Evolutionary conservation across 2,888 invertebrate genomes (phyloP).

Genomic region (Euproctis similis): DNA sequence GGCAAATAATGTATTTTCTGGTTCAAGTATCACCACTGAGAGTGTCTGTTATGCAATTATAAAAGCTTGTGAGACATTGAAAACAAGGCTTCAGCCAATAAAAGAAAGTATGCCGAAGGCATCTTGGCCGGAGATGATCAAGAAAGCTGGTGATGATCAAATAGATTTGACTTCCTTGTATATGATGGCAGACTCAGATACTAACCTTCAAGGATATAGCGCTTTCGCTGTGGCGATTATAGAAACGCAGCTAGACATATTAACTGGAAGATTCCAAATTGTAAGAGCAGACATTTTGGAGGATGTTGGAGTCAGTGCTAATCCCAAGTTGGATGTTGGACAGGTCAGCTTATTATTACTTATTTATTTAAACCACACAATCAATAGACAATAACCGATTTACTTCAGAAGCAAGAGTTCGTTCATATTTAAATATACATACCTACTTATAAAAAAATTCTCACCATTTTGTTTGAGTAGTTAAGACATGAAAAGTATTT

Average conservation of each 20-base stretch:
- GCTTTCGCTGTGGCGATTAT: constrained; percentile 77
- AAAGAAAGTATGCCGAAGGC: constrained; percentile 57
- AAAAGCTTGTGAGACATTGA: constrained; percentile 76
- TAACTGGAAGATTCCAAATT: constrained; percentile 80
- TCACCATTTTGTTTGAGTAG: too few species aligned
- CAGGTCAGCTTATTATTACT: constrained; percentile 70
- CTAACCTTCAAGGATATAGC: constrained; percentile 65
- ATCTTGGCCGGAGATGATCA: constrained; percentile 76
- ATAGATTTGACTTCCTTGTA: constrained; percentile 78
- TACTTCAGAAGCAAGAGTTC: too few species aligned
- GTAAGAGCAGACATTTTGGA: constrained; percentile 79
- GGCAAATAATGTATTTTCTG: constrained; percentile 79
- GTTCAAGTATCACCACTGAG: constrained; percentile 81
- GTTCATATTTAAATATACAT: too few species aligned
- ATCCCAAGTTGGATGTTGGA: constrained; percentile 80
- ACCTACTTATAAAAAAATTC: too few species aligned
- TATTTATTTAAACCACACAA: too few species aligned
- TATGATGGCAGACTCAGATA: constrained; percentile 73
- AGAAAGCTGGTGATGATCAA: constrained; percentile 65
- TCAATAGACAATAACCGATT: too few species aligned
- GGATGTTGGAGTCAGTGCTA: constrained; percentile 80
- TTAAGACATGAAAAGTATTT: too few species aligned
- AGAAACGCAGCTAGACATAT: constrained; percentile 81
- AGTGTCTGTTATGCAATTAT: constrained; percentile 72
- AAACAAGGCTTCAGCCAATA: constrained; percentile 74